Percentiles rank a stretch among this genome's conserved stretches.
Evolutionary conservation across 2,113 vertebrate genomes (phyloP).

Genomic region (Halcyon senegalensis): DNA sequence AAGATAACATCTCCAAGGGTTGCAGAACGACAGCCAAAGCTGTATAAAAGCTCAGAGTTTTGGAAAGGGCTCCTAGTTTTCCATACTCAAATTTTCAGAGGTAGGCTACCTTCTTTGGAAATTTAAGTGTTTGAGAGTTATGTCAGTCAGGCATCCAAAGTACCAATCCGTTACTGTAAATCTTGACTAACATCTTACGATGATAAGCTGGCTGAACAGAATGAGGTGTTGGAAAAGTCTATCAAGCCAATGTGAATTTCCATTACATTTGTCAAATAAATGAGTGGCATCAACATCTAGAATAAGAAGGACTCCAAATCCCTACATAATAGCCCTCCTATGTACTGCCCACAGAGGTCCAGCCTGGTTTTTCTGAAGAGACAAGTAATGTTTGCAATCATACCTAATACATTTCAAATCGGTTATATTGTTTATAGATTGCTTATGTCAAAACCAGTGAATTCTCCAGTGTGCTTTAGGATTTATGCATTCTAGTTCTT

Average conservation of each 20-base stretch:
- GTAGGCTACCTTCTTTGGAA: not conserved
- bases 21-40: not conserved
- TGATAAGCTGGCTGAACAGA: not conserved
- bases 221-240: not conserved
- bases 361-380: slow-evolving; percentile 18
- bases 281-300: not conserved
- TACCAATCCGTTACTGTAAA: not conserved
- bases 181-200: not conserved
- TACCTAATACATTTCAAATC: slow-evolving; percentile 57
- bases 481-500: slow-evolving; percentile 74
- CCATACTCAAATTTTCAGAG: not conserved
- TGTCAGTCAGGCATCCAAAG: not conserved
- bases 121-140: not conserved
- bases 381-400: slow-evolving; percentile 35
- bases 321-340: not conserved
- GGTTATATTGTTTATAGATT: slow-evolving; percentile 70
- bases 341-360: slow-evolving; percentile 1
- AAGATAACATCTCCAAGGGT: not conserved
- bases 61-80: not conserved
- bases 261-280: not conserved
- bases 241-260: not conserved
- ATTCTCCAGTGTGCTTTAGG: slow-evolving; percentile 62
- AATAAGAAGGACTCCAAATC: not conserved
- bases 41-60: not conserved
- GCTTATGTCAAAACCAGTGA: slow-evolving; percentile 70